Base-by-base conservation (phyloP, 37 sponge, comb jelly and placozoan species). In the Aplysina aerophoba region DNA sequence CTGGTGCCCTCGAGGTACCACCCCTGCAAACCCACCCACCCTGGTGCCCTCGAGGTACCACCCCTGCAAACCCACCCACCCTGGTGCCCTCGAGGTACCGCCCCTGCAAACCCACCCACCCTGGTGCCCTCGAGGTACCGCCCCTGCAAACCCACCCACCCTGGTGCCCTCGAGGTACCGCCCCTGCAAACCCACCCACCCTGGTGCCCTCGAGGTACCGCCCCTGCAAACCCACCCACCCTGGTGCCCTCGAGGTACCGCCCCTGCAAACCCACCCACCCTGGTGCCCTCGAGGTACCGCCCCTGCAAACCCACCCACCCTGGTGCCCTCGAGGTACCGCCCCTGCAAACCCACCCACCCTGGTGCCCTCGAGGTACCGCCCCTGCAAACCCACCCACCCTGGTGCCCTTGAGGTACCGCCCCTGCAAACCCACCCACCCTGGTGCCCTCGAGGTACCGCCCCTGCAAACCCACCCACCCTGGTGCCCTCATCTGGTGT, bases 1-100 rank as follows among this genome's bases (percentile, higher is more conserved):
- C 27, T 30, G 65, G 5, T 24, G 28, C 81, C 90, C 63, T 89
- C 85, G n/a, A n/a, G n/a, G n/a, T n/a, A n/a, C n/a, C n/a, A n/a
- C n/a, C n/a, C n/a, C n/a, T n/a, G n/a, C n/a, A n/a, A n/a, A n/a
- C n/a, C n/a, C n/a, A 44, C 50, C 8, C 50, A 63, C 65, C 24
- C 27, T 30, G 65, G 5, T 24, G 28, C 81, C 90, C 63, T 89
- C 85, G n/a, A n/a, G n/a, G n/a, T n/a, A n/a, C n/a, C n/a, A n/a
- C n/a, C n/a, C n/a, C n/a, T n/a, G n/a, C n/a, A n/a, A n/a, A n/a
- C n/a, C n/a, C n/a, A 44, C 50, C 8, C 50, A 63, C 65, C 24
- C 27, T 30, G 65, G 5, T 24, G 28, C 81, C 90, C 63, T 89
- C 85, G n/a, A n/a, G n/a, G n/a, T n/a, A n/a, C n/a, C n/a, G n/a